These are phyloP conservation scores for Onychostoma macrolepis DNA, from an alignment of 2,113 vertebrate genomes.

Conservation along the genomic window DNA sequence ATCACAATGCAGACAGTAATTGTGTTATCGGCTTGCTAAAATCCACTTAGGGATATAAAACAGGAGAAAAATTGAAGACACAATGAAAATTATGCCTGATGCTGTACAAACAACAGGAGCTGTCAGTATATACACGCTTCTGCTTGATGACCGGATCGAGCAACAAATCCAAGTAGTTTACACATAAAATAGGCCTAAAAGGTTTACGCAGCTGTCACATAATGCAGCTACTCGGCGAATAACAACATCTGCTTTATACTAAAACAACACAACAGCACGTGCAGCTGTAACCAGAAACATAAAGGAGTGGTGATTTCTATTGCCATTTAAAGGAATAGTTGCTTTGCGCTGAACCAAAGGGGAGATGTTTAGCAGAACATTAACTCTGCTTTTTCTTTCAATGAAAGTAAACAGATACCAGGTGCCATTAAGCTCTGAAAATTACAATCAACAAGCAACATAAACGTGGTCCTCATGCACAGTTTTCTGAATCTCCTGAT, in stretches of 20 bases:
- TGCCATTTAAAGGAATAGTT: conserved; percentile 1
- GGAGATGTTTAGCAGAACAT: neutral
- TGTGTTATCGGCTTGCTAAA: conserved; percentile 34
- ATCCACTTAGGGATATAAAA: conserved; percentile 35
- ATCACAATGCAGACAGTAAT: conserved; percentile 34
- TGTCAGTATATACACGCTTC: neutral
- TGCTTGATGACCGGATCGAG: neutral
- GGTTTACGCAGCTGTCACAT: conserved; percentile 26
- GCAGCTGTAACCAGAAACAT: neutral
- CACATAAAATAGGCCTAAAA: conserved; percentile 16
- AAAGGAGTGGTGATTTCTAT: neutral
- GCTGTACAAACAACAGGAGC: conserved; percentile 17
- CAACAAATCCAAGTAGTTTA: neutral
- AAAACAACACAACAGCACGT: neutral
- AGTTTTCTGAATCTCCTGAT: neutral
- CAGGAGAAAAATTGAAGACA: conserved; percentile 21
- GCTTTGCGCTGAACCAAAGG: neutral
- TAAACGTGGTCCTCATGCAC: neutral
- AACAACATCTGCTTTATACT: conserved; percentile 8
- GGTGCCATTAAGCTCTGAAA: neutral
- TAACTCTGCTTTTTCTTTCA: neutral
- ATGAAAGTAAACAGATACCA: neutral
- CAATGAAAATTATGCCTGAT: conserved; percentile 17
- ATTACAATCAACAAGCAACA: neutral
- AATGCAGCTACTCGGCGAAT: neutral